These are phyloP conservation scores for Ctenoplectra terminalis DNA, from an alignment of 1,140 invertebrate genomes.

Conservation along the genomic window DNA sequence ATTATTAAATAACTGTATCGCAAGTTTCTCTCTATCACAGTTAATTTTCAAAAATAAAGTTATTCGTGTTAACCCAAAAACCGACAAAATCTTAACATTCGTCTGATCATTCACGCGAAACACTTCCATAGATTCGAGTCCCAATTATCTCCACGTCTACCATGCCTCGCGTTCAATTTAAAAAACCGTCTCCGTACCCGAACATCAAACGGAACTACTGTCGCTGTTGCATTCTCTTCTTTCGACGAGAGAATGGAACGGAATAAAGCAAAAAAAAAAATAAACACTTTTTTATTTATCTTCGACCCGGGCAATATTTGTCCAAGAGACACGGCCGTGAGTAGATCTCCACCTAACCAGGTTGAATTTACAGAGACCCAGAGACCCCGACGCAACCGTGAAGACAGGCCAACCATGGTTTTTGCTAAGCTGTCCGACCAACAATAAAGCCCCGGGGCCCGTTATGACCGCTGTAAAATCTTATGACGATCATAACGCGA, in stretches of 20 bases:
- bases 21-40: too few species aligned
- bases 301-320: slow-evolving; percentile 37
- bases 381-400: slow-evolving; percentile 12
- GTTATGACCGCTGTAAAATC: slow-evolving; percentile 77
- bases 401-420: slow-evolving; percentile 25
- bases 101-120: neutral
- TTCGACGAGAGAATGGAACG: neutral
- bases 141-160: neutral
- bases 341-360: slow-evolving; percentile 36
- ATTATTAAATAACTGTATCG: too few species aligned
- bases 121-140: neutral
- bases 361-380: slow-evolving; percentile 46
- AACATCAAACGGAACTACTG: neutral
- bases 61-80: too few species aligned
- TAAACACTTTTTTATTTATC: slow-evolving; percentile 53
- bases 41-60: too few species aligned
- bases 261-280: neutral
- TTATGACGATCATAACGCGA: slow-evolving; percentile 78
- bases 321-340: slow-evolving; percentile 25
- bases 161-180: neutral
- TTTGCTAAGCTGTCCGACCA: slow-evolving; percentile 43
- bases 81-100: too few species aligned
- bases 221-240: neutral
- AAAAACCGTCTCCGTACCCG: neutral
- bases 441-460: slow-evolving; percentile 66